Conservation (phyloP, 2,797 vertebrate species). For the Steatocranus sp. region DNA sequence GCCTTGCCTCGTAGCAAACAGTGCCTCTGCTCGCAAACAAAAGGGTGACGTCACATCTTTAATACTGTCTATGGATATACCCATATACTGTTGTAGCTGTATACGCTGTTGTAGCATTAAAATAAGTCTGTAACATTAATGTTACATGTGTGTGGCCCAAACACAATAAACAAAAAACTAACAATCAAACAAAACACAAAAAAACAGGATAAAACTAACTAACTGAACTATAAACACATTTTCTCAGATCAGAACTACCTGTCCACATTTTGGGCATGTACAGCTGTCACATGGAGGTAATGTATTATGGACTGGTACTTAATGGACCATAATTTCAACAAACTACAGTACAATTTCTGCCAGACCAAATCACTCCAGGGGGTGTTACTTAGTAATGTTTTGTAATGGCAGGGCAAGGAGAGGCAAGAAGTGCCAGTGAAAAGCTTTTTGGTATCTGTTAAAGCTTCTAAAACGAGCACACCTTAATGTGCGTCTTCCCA, state of each 20-base stretch:
- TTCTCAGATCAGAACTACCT: not conserved
- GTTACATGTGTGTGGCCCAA: not conserved
- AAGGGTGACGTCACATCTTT: not conserved
- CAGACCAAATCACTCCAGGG: not conserved
- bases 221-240: not conserved
- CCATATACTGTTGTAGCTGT: not conserved
- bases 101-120: not conserved
- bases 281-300: conserved; percentile 26
- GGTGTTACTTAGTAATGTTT: not conserved
- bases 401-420: not conserved
- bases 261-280: not conserved
- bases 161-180: not conserved
- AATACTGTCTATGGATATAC: not conserved
- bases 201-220: not conserved
- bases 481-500: not conserved
- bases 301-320: conserved; percentile 9
- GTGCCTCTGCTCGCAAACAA: not conserved
- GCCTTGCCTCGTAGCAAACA: not conserved
- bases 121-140: not conserved
- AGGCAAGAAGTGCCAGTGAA: not conserved
- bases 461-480: not conserved
- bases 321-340: conserved; percentile 22
- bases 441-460: not conserved
- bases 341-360: conserved; percentile 18
- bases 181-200: not conserved